Evolutionary conservation across 1,140 invertebrate species (phyloP), one percentile per base, ranked within the genome.

Genomic region (Anoplophora glabripennis): DNA sequence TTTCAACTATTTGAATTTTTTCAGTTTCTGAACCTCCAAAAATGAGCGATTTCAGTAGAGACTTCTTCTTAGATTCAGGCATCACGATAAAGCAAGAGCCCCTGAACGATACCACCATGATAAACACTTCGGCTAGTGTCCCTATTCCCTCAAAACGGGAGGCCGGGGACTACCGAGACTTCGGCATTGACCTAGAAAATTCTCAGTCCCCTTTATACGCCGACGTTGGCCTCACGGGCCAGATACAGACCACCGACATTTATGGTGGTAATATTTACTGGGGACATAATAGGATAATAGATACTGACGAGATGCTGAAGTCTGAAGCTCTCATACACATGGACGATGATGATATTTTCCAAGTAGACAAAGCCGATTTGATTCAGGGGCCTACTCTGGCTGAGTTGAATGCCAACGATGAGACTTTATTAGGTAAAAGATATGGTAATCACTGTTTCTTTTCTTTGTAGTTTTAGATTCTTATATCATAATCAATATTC

Each of bases 281-380:
- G 72, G 53, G 60, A 7, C 9, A 44, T 5, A 68, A 61, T 36
- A 55, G 67, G 35, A 37, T 63, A 3, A 56, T 67, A 36, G 53
- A 57, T 14, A 61, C 58, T 45, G 63, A 68, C 14, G 59, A 69
- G 21, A 57, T 65, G 17, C 71, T 81, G 44, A 86, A 84, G 78
- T 78, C 79, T 48, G 84, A 86, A 66, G 76, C 83, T 4, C 85
- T 88, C 45, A 74, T 73, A 33, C 87, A 84, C 74, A 87, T 90
- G 82, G 89, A 92, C 66, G 90, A 93, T 68, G 90, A 93, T 72
- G 90, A 93, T 71, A 92, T 93, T 63, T 92, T 93, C 72, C 90
- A 92, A 80, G 89, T 93, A 38, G 90, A 94, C 72, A 91, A 92
- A 76, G 86, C 87, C 41, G 90, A 93, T 77, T 80, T 93, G 28